Evolutionary conservation across 2,797 vertebrate genomes (phyloP), one percentile per base, ranked within the genome.

Genomic region (Cossypha caffra): DNA sequence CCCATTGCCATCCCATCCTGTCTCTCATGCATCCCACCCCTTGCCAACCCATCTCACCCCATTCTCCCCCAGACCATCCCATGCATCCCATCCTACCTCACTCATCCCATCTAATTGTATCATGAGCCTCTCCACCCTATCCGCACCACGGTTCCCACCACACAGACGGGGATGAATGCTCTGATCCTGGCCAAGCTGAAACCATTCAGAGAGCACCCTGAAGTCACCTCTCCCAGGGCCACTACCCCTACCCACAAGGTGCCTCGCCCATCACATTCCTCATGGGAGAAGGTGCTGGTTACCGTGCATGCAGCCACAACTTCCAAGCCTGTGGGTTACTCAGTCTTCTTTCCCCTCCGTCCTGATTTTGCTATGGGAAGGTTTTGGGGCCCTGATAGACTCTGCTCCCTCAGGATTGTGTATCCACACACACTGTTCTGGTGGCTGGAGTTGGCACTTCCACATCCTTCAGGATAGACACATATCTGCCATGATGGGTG

Each of bases 401-500:
- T 42, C 24, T 75, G 37, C 37, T 71, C 48, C 23, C 13, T 50
- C 0, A 0, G 26, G 4, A 26, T 11, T 14, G 10, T 23, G 13
- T 11, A 2, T 25, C 13, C 52, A 11, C 20, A n/a, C 28, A 50
- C 12, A 8, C 4, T 20, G 31, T 73, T 26, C 38, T 26, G 5
- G 10, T 59, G 42, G 14, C 5, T 6, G 13, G 21, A 55, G 16
- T 4, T 3, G 5, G 33, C 50, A 33, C 12, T 55, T 76, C 37
- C 45, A 37, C 16, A 10, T 86, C 37, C 54, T 72, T 85, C 42
- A 43, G 62, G n/a, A 79, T 50, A 85, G 58, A 52, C 21, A 52
- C 6, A 17, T 42, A 17, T 16, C 7, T 1, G 1, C 25, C 1
- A 4, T 23, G 43, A 19, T 0, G 0, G 15, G 2, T 9, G 1